Base-by-base conservation (phyloP, 2,113 vertebrate genomes). In the Melierax canorus region DNA sequence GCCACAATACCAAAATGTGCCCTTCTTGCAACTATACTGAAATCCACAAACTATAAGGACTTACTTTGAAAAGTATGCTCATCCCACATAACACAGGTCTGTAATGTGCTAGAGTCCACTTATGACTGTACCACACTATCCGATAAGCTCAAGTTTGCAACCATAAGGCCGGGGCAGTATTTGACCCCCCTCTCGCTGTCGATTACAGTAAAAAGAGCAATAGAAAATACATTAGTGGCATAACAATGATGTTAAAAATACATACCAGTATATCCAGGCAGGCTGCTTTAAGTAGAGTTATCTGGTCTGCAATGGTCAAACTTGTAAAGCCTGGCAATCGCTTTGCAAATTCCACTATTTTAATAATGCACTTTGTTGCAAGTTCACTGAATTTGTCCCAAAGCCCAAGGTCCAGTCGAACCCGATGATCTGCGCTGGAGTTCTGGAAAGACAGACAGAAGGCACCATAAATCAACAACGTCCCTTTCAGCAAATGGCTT, bases 281-380 rank as follows among this genome's bases (percentile, higher is more conserved):
- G 96, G 99, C 99, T 9, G 99, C 99, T 98, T 99, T 99, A 78
- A 99, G 99, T 90, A 99, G 98, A 78, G 99, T 99, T 98, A 99
- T 99, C 96, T 99, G 99, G 98, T 99, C 99, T 32, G 99, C 98
- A 92, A 99, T 99, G 97, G 99, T 99, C 98, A 99, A 98, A 95
- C 98, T 97, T 17, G 99, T 99, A 98, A 99, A 99, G 92, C 99
- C 99, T 60, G 99, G 99, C 97, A 99, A 98, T 84, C 99, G 98
- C 97, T 99, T 99, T 94, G 99, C 99, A 98, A 99, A 99, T 97
- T 99, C 99, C 98, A 99, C 99, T 76, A 99, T 99, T 98, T 99
- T 99, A 97, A 99, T 99, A 98, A 99, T 99, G 99, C 99, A 99
- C 99, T 99, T 99, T n/a, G 99, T 99, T 97, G 99, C 99, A 98